phyloP scores from a whole-genome alignment of 2,797 vertebrate species.

The Tenualosa thibaudeaui region DNA sequence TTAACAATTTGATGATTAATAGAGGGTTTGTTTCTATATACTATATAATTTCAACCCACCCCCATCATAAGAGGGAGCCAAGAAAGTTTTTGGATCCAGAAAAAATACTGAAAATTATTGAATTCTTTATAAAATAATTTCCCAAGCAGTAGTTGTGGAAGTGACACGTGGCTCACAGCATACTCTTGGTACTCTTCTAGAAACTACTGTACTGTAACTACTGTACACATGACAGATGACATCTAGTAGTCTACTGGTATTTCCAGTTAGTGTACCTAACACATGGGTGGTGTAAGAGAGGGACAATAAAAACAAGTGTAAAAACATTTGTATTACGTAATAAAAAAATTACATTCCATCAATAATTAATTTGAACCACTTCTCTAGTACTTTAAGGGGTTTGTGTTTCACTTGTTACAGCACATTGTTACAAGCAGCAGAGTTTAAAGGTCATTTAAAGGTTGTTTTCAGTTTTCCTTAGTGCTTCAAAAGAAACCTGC shows the following conservation, averaged over 20 bases:
- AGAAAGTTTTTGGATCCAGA: not conserved
- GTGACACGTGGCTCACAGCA: not conserved
- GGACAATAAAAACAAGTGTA: not conserved
- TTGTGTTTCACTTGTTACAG: not conserved
- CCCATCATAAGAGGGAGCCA: not conserved
- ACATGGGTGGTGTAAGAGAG: not conserved
- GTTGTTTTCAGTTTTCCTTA: not conserved
- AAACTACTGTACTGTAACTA: not conserved
- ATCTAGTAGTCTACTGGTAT: not conserved
- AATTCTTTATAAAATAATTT: no score
- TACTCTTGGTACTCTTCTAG: not conserved
- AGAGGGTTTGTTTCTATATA: not conserved
- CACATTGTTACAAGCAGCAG: no score
- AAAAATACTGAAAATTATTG: not conserved
- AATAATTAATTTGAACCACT: not conserved
- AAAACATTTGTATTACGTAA: not conserved
- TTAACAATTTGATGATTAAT: not conserved
- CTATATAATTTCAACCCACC: not conserved
- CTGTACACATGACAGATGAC: not conserved
- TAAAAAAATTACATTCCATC: not conserved
- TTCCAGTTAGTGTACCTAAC: not conserved
- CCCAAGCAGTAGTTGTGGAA: not conserved
- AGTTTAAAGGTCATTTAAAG: not conserved
- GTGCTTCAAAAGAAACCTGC: not conserved
- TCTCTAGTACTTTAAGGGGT: not conserved